Conservation (phyloP, 2,113 vertebrate species). For the Sciurus niger region DNA sequence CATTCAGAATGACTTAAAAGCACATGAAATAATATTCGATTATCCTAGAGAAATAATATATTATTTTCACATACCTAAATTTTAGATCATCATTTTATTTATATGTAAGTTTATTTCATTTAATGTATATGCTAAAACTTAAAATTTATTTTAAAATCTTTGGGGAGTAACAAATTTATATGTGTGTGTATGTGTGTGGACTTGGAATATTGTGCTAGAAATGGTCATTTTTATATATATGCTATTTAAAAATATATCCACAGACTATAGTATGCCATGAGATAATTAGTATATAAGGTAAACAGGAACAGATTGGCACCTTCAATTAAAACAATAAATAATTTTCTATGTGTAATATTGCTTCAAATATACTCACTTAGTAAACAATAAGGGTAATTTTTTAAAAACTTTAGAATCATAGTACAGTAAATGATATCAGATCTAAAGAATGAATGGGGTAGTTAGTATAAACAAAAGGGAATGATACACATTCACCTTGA, state of each 20-base stretch:
- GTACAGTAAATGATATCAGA: not conserved
- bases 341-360: not conserved
- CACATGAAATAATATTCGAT: not conserved
- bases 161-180: too few relatives aligned
- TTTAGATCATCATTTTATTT: not conserved
- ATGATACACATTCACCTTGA: not conserved
- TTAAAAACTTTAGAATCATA: not conserved
- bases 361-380: not conserved
- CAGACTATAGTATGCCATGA: rapidly evolving
- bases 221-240: too few relatives aligned
- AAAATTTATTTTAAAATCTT: not conserved
- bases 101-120: not conserved
- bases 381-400: not conserved
- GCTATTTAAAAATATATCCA: not conserved
- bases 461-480: not conserved
- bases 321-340: not conserved
- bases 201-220: too few relatives aligned
- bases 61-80: not conserved
- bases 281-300: not conserved
- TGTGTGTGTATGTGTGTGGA: too few relatives aligned
- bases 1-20: not conserved
- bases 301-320: not conserved
- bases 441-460: not conserved
- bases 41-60: not conserved
- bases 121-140: not conserved